Evolutionary conservation across 2,113 vertebrate species (phyloP).

Genomic region (Myotis yumanensis): DNA sequence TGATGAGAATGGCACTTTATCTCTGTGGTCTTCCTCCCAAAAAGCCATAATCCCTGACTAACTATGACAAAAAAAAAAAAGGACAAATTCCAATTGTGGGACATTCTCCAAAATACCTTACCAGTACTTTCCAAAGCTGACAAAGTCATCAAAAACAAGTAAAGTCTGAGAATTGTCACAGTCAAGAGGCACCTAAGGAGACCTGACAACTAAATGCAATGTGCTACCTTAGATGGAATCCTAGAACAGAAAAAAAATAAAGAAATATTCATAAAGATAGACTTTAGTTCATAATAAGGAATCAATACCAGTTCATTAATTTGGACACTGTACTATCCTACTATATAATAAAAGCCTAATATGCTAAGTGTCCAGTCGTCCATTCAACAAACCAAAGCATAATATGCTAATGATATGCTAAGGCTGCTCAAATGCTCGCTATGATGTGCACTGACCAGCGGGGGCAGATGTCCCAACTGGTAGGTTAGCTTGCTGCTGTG

Average conservation of each 20-base stretch:
- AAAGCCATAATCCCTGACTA: not conserved
- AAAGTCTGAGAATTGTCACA: not conserved
- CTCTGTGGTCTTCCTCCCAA: not conserved
- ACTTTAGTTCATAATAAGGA: not conserved
- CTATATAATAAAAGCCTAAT: too few species aligned
- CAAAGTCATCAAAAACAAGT: slow-evolving; percentile 7
- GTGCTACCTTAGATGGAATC: not conserved
- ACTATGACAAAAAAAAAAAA: not conserved
- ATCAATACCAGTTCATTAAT: not conserved
- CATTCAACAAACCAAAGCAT: too few species aligned
- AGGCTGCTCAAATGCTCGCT: too few species aligned
- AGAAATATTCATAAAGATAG: not conserved
- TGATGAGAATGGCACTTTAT: not conserved
- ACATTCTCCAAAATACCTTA: not conserved
- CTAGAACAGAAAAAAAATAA: slow-evolving; percentile 3
- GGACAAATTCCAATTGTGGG: not conserved
- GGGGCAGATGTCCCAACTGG: too few species aligned
- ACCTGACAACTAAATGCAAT: not conserved
- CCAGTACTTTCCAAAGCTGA: not conserved
- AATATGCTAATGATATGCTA: too few species aligned
- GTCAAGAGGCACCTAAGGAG: not conserved
- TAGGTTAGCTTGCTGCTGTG: too few species aligned
- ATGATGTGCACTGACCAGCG: too few species aligned
- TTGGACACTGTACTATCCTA: not conserved
- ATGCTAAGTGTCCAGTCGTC: too few species aligned